Conservation (phyloP, 2,797 vertebrate genomes). For the Diceros bicornis region DNA sequence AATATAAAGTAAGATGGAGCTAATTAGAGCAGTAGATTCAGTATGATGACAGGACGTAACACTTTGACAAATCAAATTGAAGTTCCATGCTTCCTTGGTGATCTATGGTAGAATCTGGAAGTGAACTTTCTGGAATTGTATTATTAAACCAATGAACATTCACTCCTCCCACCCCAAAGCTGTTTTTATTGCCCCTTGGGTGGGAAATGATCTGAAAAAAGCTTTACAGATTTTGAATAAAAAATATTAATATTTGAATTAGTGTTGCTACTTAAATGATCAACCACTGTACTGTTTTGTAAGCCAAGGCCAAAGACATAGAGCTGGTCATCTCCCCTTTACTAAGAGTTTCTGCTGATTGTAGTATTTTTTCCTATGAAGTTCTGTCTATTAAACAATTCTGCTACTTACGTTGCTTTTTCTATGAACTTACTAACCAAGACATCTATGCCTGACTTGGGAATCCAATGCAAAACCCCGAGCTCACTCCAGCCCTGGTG, state of each 20-base stretch:
- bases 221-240: not conserved
- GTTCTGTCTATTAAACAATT: not conserved
- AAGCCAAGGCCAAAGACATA: not conserved
- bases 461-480: not conserved
- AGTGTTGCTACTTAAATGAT: not conserved
- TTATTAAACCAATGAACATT: not conserved
- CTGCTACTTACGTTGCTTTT: not conserved
- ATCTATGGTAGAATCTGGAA: not conserved
- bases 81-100: not conserved
- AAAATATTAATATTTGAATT: not conserved
- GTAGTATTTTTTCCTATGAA: not conserved
- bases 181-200: not conserved
- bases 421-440: not conserved
- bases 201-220: not conserved
- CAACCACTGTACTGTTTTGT: not conserved
- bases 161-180: not conserved
- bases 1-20: not conserved
- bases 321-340: not conserved
- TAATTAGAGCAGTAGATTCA: not conserved
- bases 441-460: not conserved
- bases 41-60: not conserved
- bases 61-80: not conserved
- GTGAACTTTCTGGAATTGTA: not conserved
- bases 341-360: not conserved
- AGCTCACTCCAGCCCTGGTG: not conserved